Conservation (phyloP, 2,797 vertebrate species). For the Mastacembelus armatus region DNA sequence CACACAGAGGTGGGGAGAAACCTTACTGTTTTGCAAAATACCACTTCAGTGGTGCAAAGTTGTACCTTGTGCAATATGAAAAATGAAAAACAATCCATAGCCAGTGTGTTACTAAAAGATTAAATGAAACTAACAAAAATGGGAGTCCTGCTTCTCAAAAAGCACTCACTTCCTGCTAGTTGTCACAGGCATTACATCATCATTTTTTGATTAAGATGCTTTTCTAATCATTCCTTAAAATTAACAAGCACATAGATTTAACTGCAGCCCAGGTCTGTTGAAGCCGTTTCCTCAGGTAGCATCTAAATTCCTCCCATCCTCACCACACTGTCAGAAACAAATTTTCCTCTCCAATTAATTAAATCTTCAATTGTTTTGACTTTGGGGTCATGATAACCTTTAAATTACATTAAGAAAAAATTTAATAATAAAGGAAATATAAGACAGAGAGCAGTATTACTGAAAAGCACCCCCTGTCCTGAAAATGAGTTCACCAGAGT, state of each 20-base stretch:
- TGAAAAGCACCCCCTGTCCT: conserved; percentile 8
- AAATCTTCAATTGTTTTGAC: conserved; percentile 40
- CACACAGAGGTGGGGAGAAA: neutral
- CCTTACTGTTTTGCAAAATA: conserved; percentile 4
- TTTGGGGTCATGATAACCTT: conserved; percentile 32
- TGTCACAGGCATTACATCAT: neutral
- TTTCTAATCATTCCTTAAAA: conserved; percentile 8
- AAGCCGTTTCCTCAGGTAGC: conserved; percentile 12
- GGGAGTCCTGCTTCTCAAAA: neutral
- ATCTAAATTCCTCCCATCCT: conserved; percentile 14
- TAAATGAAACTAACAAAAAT: conserved; percentile 1
- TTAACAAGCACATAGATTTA: conserved; percentile 1
- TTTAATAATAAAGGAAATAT: conserved; percentile 19
- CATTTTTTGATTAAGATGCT: conserved; percentile 1
- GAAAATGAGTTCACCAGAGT: conserved; percentile 13
- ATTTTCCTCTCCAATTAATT: conserved; percentile 42
- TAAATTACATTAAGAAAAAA: conserved; percentile 27
- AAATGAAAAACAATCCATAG: conserved; percentile 9
- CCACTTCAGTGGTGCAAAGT: conserved; percentile 2
- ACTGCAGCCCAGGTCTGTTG: neutral
- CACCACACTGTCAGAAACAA: conserved; percentile 12
- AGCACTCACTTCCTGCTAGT: neutral
- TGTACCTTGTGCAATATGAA: neutral
- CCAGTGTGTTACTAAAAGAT: conserved; percentile 10
- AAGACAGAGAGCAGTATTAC: neutral